These are phyloP conservation scores for Zeuzera pyrina DNA, from an alignment of 2,888 invertebrate genomes.

Conservation along the genomic window DNA sequence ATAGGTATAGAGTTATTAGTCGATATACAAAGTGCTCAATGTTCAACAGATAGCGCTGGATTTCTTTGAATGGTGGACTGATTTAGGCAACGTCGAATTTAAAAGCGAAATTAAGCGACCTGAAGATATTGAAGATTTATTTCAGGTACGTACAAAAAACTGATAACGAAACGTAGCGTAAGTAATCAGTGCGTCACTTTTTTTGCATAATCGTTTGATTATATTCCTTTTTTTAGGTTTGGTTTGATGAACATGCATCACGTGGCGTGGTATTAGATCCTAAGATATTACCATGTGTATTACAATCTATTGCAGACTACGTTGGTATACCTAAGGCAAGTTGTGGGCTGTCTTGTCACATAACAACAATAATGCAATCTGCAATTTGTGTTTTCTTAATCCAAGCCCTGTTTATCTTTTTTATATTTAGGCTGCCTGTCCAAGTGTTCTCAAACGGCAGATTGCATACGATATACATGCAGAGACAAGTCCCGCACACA, in stretches of 20 bases:
- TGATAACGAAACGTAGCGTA: too few relatives aligned
- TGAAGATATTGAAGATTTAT: conserved; percentile 70
- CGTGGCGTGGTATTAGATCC: conserved; percentile 51
- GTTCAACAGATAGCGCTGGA: conserved; percentile 64
- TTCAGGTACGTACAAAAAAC: conserved; percentile 48
- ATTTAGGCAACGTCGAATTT: conserved; percentile 59
- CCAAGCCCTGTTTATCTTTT: neutral
- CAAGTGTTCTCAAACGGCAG: conserved; percentile 60
- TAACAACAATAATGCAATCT: neutral
- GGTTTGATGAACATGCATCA: conserved; percentile 65
- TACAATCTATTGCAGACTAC: conserved; percentile 42
- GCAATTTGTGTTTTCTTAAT: neutral
- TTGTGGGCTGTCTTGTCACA: too few relatives aligned
- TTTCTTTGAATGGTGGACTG: conserved; percentile 70
- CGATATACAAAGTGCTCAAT: too few relatives aligned
- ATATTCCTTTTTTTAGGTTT: conserved; percentile 50
- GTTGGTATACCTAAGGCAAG: conserved; percentile 38
- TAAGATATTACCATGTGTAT: conserved; percentile 56
- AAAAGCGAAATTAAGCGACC: conserved; percentile 62
- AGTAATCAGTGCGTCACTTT: too few relatives aligned
- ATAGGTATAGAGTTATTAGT: too few relatives aligned
- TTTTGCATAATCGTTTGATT: too few relatives aligned
- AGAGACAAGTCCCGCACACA: conserved; percentile 56
- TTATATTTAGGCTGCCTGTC: conserved; percentile 48
- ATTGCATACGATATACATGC: conserved; percentile 61